These are phyloP conservation scores for Dendrolimus houi DNA, from an alignment of 2,888 invertebrate species.

Conservation along the genomic window DNA sequence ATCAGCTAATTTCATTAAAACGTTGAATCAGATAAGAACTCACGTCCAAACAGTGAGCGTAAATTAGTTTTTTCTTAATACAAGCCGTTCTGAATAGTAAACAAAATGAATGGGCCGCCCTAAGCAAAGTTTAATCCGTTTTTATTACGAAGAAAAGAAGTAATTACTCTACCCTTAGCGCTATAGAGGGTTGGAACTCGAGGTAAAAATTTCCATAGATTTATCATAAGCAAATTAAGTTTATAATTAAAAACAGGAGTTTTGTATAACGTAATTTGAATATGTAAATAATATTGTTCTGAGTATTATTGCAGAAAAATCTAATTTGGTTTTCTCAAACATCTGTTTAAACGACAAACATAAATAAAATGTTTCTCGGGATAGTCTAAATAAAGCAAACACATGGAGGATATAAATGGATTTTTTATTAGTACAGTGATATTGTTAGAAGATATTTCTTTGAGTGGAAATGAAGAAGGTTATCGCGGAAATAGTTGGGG, in stretches of 20 bases:
- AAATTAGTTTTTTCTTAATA: slow-evolving; percentile 69
- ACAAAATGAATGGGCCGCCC: slow-evolving; percentile 73
- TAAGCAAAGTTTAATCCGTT: slow-evolving; percentile 77
- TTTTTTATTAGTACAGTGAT: no score
- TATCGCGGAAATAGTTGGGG: slow-evolving; percentile 26
- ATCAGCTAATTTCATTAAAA: slow-evolving; percentile 53
- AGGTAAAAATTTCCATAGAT: slow-evolving; percentile 76
- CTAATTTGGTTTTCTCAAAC: slow-evolving; percentile 9
- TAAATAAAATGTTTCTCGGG: no score
- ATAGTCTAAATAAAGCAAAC: no score
- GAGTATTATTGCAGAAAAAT: slow-evolving; percentile 38
- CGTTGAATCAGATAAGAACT: slow-evolving; percentile 47
- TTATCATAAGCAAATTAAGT: slow-evolving; percentile 77
- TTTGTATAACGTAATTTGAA: slow-evolving; percentile 73
- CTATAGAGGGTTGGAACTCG: slow-evolving; percentile 66
- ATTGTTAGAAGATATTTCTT: slow-evolving; percentile 7
- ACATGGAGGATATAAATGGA: no score
- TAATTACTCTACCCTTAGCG: slow-evolving; percentile 74
- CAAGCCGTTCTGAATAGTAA: slow-evolving; percentile 71
- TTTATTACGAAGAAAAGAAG: slow-evolving; percentile 77
- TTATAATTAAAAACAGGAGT: slow-evolving; percentile 76
- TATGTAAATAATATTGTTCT: slow-evolving; percentile 65
- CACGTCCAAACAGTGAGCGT: slow-evolving; percentile 47
- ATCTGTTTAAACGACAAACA: not conserved
- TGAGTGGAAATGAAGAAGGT: slow-evolving; percentile 9